Evolutionary conservation across 2,797 vertebrate genomes (phyloP), one percentile per base, ranked within the genome.

Genomic region (Menidia menidia): DNA sequence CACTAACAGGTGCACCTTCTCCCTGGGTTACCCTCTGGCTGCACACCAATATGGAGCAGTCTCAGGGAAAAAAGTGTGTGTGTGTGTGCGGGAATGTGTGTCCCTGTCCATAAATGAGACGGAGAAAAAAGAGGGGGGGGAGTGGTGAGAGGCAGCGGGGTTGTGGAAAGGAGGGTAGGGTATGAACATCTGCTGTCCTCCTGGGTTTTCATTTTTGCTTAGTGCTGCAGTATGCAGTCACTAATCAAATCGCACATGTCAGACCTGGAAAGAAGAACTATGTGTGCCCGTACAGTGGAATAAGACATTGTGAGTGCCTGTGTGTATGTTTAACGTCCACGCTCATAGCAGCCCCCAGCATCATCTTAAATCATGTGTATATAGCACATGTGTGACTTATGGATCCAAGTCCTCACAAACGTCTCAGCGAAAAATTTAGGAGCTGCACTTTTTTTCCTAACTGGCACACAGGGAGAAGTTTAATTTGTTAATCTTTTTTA

Each of bases 161-260:
- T 35, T 18, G 63, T 67, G 82, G 79, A 82, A 83, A 79, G 70
- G 61, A 81, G 80, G 65, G 80, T 74, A 43, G 64, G 48, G 39
- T 69, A 79, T 73, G 68, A 90, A 88, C 89, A 89, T 91, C 90
- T 92, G 92, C 88, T 91, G 86, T 92, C 84, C 92, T 94, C 89
- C 60, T 78, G 88, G 85, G 92, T 89, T 87, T 90, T 87, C 50
- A 78, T 82, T 91, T 92, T 87, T 91, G 92, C 94, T 93, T 92
- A 93, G 87, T 80, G 13, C 84, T 88, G 91, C 91, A 91, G 82
- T 91, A 89, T 73, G 54, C 76, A 84, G 80, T 77, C 89, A 89
- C 92, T 92, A 93, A 94, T 94, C 91, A 93, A 93, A 92, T 90
- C 79, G 85, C 82, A 90, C 88, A 90, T 89, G 87, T 91, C 89